These are phyloP conservation scores for Lagopus leucura DNA, from an alignment of 2,113 vertebrate species.

Conservation along the genomic window DNA sequence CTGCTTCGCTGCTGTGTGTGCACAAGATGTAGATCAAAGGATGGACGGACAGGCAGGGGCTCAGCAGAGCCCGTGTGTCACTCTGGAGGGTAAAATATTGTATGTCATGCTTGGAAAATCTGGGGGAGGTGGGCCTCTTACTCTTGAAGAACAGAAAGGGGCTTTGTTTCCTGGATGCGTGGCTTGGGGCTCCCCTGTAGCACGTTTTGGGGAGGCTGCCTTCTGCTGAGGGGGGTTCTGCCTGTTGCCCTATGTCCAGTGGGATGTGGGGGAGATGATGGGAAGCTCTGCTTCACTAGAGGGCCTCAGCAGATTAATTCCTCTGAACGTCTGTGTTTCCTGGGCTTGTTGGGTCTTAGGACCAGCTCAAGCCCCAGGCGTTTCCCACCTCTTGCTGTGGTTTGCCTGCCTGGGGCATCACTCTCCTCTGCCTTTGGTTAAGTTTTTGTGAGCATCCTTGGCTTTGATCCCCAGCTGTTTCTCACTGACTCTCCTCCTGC, in stretches of 20 bases:
- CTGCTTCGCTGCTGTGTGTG: not conserved
- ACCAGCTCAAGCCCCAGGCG: not conserved
- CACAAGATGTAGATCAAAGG: constrained; percentile 1
- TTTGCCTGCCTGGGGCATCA: not conserved
- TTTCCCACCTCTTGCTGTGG: not conserved
- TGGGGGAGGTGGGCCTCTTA: not conserved
- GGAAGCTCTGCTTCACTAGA: constrained; percentile 44
- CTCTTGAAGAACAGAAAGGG: not conserved
- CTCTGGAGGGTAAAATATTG: constrained; percentile 44
- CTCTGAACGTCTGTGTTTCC: fast-evolving
- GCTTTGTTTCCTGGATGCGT: not conserved
- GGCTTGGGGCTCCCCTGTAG: not conserved
- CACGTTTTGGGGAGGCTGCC: not conserved
- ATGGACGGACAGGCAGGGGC: not conserved
- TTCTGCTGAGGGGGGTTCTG: not conserved
- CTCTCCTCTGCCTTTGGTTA: not conserved
- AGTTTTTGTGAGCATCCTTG: not conserved
- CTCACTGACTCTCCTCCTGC: not conserved
- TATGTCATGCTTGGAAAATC: not conserved
- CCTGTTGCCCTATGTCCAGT: fast-evolving
- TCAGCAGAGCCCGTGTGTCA: not conserved
- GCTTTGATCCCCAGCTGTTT: not conserved
- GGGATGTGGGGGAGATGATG: fast-evolving
- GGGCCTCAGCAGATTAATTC: constrained; percentile 39
- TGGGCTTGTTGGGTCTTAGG: not conserved